A percentile compares a stretch with the other conserved stretches of the same genome.
These are phyloP conservation scores for Allolobophora icterica DNA, from an alignment of 2,888 invertebrate genomes.

Conservation along the genomic window DNA sequence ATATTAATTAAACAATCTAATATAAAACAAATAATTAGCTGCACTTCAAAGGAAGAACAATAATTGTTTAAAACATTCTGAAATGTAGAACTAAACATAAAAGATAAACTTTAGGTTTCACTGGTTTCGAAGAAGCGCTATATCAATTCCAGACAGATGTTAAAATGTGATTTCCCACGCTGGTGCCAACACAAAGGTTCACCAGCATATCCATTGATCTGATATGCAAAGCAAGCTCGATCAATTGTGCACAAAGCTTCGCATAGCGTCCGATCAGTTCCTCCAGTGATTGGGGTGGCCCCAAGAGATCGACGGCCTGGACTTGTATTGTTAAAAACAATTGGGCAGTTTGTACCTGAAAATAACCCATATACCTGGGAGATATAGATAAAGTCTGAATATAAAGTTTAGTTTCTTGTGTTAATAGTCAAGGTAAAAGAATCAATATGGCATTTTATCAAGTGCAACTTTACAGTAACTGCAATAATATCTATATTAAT, in stretches of 20 bases:
- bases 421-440: not conserved
- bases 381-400: not conserved
- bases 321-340: not conserved
- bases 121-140: not conserved
- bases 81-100: too few relatives aligned
- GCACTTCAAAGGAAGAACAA: too few relatives aligned
- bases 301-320: conserved; percentile 23
- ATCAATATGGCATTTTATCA: not conserved
- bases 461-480: not conserved
- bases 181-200: conserved; percentile 33
- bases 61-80: too few relatives aligned
- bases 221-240: conserved; percentile 1
- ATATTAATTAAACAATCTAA: too few relatives aligned
- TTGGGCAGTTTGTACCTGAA: not conserved
- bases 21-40: too few relatives aligned
- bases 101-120: not conserved
- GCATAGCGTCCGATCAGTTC: not conserved
- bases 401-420: not conserved
- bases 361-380: not conserved
- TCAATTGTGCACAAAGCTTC: not conserved
- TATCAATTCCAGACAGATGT: not conserved
- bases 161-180: not conserved
- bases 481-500: too few relatives aligned
- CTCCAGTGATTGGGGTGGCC: not conserved
- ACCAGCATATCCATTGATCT: conserved; percentile 23